Evolutionary conservation across 2,888 invertebrate genomes (phyloP), one percentile per base, ranked within the genome.

Genomic region (Malthinus flaveolus): DNA sequence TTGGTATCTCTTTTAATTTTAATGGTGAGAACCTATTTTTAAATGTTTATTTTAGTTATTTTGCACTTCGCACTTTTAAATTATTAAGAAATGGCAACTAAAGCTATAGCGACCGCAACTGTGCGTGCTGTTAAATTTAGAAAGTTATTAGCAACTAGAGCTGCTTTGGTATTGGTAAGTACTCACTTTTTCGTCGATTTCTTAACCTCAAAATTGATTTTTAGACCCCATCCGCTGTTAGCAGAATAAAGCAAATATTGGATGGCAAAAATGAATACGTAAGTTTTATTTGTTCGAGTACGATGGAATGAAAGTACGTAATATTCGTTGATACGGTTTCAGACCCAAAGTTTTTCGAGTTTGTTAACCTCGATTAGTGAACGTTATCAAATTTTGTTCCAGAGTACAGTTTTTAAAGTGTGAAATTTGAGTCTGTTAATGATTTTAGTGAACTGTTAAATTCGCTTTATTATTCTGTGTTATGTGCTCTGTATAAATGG

Each of bases 51-150:
- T 23, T 23, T 23, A 5, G 5, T 23, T 5, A 2, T 2, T 23
- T 23, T 23, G 23, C 5, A 5, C 23, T 23, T 3, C 23, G 23
- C 23, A 23, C 23, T 23, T 23, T 23, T 23, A 23, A 23, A 23
- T 58, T 47, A 57, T 34, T 58, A 64, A 70, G 76, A 75, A 71
- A 91, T 91, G 91, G 86, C 91, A 77, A 86, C 90, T 65, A 88
- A 87, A 83, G 84, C 87, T 61, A 86, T 90, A 71, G 93, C 90
- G 59, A 89, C 93, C 75, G 95, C 95, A 31, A 94, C 95, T 53
- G 93, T 96, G 31, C 85, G 93, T 68, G 93, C 95, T 66, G 88
- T 94, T 23, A 90, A 90, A 77, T 88, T 88, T 68, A 85, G 91
- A 73, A 87, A 85, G 78, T 77, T 91, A 62, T 77, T 92, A 61